phyloP scores from a whole-genome alignment of 2,888 invertebrate species.

The Liopterus haemorrhoidalis region DNA sequence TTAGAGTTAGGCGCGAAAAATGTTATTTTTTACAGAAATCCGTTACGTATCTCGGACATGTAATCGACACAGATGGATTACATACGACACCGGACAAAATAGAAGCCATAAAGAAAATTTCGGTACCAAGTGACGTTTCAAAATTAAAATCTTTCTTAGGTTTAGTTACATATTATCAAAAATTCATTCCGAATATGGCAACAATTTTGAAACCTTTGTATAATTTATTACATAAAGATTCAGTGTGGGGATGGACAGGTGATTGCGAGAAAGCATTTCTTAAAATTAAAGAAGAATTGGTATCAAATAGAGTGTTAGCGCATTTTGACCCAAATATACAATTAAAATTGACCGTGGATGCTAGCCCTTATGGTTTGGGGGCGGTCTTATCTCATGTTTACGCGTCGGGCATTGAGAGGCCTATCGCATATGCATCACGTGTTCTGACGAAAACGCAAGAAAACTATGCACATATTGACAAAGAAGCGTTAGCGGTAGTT shows the following conservation, averaged over 20 bases:
- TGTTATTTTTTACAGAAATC: constrained; percentile 25
- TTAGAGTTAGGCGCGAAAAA: constrained; percentile 23
- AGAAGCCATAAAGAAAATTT: constrained; percentile 26
- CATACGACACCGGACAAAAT: constrained; percentile 25
- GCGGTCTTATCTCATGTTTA: too few species aligned
- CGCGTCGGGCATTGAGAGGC: too few species aligned
- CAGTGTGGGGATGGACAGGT: constrained; percentile 31
- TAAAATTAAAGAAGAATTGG: constrained; percentile 8
- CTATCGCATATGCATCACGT: too few species aligned
- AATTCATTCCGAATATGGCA: constrained; percentile 34
- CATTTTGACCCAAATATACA: constrained; percentile 11
- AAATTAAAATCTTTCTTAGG: constrained; percentile 17
- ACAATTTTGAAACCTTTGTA: constrained; percentile 32
- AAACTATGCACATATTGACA: too few species aligned
- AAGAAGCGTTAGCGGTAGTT: too few species aligned
- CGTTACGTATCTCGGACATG: constrained; percentile 19
- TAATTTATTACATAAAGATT: constrained; percentile 29
- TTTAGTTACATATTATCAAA: constrained; percentile 37
- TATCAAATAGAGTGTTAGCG: constrained; percentile 1
- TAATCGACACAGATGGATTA: constrained; percentile 24
- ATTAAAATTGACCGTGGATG: too few species aligned
- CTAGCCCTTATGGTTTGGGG: too few species aligned
- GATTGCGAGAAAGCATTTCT: constrained; percentile 31
- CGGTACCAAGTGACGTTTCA: constrained; percentile 26
- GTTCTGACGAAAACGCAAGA: too few species aligned